phyloP scores from a whole-genome alignment of 1,140 invertebrate genomes.

The Saxidomus purpurata region DNA sequence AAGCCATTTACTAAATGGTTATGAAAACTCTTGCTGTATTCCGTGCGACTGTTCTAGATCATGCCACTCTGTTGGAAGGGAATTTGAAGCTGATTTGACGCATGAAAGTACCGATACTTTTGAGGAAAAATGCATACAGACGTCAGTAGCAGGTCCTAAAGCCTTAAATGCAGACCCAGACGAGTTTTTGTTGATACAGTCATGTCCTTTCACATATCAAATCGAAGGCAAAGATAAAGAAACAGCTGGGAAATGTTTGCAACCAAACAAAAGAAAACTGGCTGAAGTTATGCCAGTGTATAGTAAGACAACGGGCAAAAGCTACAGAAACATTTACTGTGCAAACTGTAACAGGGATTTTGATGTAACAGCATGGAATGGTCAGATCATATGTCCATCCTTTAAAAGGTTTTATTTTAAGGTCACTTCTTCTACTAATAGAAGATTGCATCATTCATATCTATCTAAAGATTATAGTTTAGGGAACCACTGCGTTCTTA shows the following conservation, averaged over 20 bases:
- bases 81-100: no score
- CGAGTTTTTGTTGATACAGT: neutral
- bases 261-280: neutral
- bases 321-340: constrained; percentile 4
- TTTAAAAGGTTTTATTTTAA: no score
- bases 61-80: no score
- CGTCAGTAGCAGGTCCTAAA: no score
- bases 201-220: neutral
- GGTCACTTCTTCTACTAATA: no score
- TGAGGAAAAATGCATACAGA: no score
- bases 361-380: neutral
- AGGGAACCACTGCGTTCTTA: neutral
- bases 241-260: neutral
- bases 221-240: neutral
- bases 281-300: neutral
- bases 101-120: no score
- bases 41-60: no score
- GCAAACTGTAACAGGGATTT: constrained; percentile 9
- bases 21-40: no score
- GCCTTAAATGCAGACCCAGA: neutral
- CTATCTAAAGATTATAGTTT: no score
- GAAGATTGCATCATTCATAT: no score
- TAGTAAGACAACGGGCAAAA: neutral
- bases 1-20: no score
- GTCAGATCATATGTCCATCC: neutral